A percentile compares a stretch with the other conserved stretches of the same genome.
Evolutionary conservation across 64 coral and sea anemone genomes (phyloP).

Genomic region (Porites lutea): DNA sequence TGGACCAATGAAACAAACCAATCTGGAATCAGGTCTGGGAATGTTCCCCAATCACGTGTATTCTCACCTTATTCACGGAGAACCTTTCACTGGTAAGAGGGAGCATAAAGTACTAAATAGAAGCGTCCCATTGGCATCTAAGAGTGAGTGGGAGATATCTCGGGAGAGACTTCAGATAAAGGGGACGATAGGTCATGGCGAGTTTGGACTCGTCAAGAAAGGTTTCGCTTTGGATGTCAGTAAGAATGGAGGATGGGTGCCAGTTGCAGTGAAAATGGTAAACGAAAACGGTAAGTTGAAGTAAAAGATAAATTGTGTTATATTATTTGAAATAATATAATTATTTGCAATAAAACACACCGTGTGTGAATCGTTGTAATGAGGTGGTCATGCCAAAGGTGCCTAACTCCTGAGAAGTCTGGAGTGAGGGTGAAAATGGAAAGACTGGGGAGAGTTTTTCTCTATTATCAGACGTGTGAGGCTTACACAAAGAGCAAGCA

Average conservation of each 20-base stretch:
- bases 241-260: constrained; percentile 16
- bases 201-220: constrained; percentile 43
- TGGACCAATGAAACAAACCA: background rate
- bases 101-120: background rate
- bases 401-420: too few species aligned
- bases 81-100: background rate
- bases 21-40: background rate
- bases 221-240: constrained; percentile 14
- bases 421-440: too few species aligned
- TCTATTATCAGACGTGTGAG: too few species aligned
- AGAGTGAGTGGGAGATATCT: constrained; percentile 12
- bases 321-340: too few species aligned
- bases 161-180: constrained; percentile 8
- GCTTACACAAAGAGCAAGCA: too few species aligned
- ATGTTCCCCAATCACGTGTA: constrained; percentile 12
- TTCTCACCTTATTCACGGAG: constrained; percentile 10
- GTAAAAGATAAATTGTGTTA: too few species aligned
- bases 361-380: too few species aligned
- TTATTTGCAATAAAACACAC: too few species aligned
- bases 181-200: background rate
- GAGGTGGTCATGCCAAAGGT: too few species aligned
- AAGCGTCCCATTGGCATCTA: background rate
- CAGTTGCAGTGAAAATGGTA: constrained; percentile 17
- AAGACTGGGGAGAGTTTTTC: too few species aligned
- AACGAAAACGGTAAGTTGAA: constrained; percentile 3